A percentile compares a stretch with the other conserved stretches of the same genome.
These are phyloP conservation scores for Neoaliturus tenellus DNA, from an alignment of 2,888 invertebrate species.

Conservation along the genomic window DNA sequence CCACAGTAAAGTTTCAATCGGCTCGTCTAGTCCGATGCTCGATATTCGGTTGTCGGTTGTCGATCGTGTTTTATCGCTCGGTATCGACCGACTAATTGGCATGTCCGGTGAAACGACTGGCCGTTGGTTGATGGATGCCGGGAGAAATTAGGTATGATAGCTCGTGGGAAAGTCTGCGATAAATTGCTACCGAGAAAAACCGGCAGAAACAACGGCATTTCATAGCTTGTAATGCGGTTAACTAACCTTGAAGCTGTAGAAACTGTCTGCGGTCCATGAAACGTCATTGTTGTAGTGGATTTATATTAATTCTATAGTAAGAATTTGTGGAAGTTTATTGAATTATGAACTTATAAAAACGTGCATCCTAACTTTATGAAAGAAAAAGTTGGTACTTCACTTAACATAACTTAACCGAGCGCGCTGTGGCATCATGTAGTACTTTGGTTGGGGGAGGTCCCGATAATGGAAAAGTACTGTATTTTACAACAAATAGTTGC, in stretches of 20 bases:
- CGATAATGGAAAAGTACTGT: too few relatives aligned
- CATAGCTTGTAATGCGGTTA: not conserved
- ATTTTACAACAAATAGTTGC: too few relatives aligned
- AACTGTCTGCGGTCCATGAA: not conserved
- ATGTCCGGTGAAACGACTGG: conserved; percentile 12
- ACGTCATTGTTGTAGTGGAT: too few relatives aligned
- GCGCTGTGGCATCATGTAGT: too few relatives aligned
- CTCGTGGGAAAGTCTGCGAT: conserved; percentile 2
- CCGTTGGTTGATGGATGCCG: not conserved
- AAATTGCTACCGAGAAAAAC: not conserved
- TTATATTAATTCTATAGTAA: too few relatives aligned
- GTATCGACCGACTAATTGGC: not conserved
- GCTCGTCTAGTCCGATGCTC: not conserved
- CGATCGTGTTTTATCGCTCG: not conserved
- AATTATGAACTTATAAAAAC: too few relatives aligned
- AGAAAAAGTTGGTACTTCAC: too few relatives aligned
- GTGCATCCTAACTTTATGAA: too few relatives aligned
- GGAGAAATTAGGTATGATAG: not conserved
- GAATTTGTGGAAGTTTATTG: too few relatives aligned
- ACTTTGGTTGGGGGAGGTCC: too few relatives aligned
- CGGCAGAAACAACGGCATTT: not conserved
- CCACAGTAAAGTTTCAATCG: conserved; percentile 15
- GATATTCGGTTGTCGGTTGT: conserved; percentile 25
- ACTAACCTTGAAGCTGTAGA: not conserved
- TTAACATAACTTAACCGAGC: too few relatives aligned